phyloP scores from a whole-genome alignment of 2,888 invertebrate species.

The Hirtodrosophila trivittata region DNA sequence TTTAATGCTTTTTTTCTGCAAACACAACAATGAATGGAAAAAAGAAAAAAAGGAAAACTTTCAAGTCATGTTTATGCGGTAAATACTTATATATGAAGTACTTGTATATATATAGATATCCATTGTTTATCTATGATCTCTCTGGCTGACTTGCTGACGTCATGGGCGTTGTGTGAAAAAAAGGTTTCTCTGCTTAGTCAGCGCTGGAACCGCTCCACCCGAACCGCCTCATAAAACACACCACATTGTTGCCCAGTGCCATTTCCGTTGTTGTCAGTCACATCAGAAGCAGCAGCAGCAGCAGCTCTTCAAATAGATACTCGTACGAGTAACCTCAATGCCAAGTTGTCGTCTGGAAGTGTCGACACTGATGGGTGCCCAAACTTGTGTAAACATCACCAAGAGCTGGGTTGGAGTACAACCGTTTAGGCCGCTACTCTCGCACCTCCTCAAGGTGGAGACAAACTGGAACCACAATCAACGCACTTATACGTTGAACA shows the following conservation, averaged over 20 bases:
- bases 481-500: slow-evolving; percentile 43
- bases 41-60: neutral
- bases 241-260: slow-evolving; percentile 17
- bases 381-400: slow-evolving; percentile 38
- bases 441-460: slow-evolving; percentile 24
- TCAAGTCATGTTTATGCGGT: slow-evolving; percentile 16
- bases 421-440: neutral
- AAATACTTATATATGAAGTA: neutral
- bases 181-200: slow-evolving; percentile 47
- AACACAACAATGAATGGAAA: neutral
- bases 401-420: neutral
- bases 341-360: slow-evolving; percentile 47
- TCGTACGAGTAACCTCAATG: slow-evolving; percentile 36
- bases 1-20: neutral
- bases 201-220: neutral
- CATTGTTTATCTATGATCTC: slow-evolving; percentile 34
- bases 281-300: slow-evolving; percentile 23
- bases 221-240: slow-evolving; percentile 6
- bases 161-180: slow-evolving; percentile 37
- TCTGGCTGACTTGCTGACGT: slow-evolving; percentile 37
- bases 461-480: slow-evolving; percentile 26
- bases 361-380: slow-evolving; percentile 24
- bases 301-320: slow-evolving; percentile 52
- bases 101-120: neutral
- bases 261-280: slow-evolving; percentile 53